Conservation (phyloP, 2,888 invertebrate species). For the Sarcophaga subvicina region DNA sequence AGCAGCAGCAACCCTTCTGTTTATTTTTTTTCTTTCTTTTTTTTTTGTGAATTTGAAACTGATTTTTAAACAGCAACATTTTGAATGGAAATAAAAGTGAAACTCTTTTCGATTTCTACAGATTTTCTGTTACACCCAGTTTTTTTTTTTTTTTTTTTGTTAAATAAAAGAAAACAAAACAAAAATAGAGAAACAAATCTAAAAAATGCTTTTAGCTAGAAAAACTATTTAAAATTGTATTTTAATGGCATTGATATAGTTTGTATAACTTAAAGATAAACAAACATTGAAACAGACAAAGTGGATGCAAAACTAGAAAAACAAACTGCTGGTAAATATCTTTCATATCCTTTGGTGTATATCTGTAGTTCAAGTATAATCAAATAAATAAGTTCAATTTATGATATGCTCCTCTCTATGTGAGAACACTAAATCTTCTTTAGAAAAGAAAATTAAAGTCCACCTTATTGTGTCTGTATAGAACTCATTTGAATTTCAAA, state of each 20-base stretch:
- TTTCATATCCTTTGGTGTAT: background rate
- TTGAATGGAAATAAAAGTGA: constrained; percentile 3
- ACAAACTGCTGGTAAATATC: too few species aligned
- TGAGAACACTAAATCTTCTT: background rate
- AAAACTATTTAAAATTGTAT: constrained; percentile 48
- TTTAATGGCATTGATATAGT: constrained; percentile 54
- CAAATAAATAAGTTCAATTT: background rate
- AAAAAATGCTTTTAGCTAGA: constrained; percentile 49
- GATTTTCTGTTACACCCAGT: background rate
- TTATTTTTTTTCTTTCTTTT: background rate
- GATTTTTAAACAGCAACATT: constrained; percentile 4
- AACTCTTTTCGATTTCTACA: background rate
- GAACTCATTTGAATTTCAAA: background rate
- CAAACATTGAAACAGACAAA: constrained; percentile 22
- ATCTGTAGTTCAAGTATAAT: too few species aligned
- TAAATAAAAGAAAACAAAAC: background rate
- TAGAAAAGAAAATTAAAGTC: too few species aligned
- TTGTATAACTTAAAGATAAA: constrained; percentile 27
- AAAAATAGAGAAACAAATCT: too few species aligned
- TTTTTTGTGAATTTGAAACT: background rate
- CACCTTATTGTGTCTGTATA: too few species aligned
- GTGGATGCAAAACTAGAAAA: background rate
- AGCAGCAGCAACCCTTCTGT: background rate
- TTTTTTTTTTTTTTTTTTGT: too few species aligned
- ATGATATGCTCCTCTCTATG: background rate